These are phyloP conservation scores for Loris lydekkerianus DNA, from an alignment of 2,797 vertebrate genomes.

Conservation along the genomic window DNA sequence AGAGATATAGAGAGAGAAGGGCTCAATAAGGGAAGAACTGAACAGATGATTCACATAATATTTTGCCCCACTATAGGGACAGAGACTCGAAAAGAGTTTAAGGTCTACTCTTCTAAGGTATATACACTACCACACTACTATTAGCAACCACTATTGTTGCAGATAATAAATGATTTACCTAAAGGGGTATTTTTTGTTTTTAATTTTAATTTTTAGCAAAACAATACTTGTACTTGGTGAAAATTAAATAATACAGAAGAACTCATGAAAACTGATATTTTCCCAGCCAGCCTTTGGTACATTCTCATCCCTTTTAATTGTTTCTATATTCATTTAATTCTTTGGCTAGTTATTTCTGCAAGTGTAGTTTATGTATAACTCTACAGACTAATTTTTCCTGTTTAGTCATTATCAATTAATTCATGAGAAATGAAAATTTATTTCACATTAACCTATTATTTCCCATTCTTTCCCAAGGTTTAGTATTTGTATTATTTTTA, in stretches of 20 bases:
- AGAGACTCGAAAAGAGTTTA: neutral
- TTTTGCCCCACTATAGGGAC: neutral
- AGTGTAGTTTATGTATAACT: neutral
- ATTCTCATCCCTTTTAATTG: neutral
- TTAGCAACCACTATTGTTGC: neutral
- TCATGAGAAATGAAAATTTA: neutral
- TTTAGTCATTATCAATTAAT: neutral
- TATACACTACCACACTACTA: neutral
- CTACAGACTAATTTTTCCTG: neutral
- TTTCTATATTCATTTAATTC: constrained; percentile 53
- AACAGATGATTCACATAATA: neutral
- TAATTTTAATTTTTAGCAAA: constrained; percentile 59
- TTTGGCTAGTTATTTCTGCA: neutral
- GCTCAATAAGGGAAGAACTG: neutral
- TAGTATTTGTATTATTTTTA: constrained; percentile 2
- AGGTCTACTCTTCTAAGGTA: neutral
- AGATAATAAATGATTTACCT: neutral
- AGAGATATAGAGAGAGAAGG: neutral
- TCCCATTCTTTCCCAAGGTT: neutral
- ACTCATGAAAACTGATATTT: neutral
- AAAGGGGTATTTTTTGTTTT: neutral
- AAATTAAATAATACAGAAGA: constrained; percentile 10
- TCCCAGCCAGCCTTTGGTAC: neutral
- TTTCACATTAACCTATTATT: neutral
- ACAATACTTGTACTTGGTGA: neutral